Base-by-base conservation (phyloP, 2,888 invertebrate genomes). In the Cryptocheilus praepositus region DNA sequence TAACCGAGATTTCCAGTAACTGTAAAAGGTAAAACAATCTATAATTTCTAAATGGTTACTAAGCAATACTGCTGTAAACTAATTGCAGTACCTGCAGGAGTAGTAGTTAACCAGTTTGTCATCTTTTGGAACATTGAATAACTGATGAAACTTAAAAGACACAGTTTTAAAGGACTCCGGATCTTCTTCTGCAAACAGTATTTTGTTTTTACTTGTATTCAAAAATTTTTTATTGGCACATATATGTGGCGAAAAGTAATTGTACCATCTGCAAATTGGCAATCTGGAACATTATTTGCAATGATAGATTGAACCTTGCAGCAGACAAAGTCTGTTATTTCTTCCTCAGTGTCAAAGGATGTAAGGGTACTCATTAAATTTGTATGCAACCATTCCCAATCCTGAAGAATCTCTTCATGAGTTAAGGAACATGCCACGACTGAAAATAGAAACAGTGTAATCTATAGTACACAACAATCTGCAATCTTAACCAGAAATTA, bases 261-360 rank as follows among this genome's bases (percentile, higher is more conserved):
- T 15, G 81, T 86, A 91, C 92, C 92, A 82, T 92, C 92, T 53
- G 89, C 85, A 76, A 91, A 90, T 61, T 91, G 89, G 84, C 90
- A 91, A 65, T 93, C 92, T 74, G 93, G 93, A 65, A 88, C 82
- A 71, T 92, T 93, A 22, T 94, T 95, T 18, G 96, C 96, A 79
- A 96, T 93, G 61, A 99, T 91, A n/a, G 98, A 97, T 88, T 98
- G 95, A 74, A 99, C 96, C 92, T 99, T 99, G 86, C 98, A 97
- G 79, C 93, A 93, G 0, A 99, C 98, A 92, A 98, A 99, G 79
- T 97, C 96, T 15, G 97, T 97, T 7, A 97, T 93, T 89, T 99
- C 98, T 77, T 97, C 96, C 85, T 98, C 97, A 49, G 92, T 94
- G 80, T 98, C 98, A 91, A 99, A 98, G 53, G 95, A 94, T 89